Base-by-base conservation (phyloP, 2,797 vertebrate species). In the Discoglossus pictus region DNA sequence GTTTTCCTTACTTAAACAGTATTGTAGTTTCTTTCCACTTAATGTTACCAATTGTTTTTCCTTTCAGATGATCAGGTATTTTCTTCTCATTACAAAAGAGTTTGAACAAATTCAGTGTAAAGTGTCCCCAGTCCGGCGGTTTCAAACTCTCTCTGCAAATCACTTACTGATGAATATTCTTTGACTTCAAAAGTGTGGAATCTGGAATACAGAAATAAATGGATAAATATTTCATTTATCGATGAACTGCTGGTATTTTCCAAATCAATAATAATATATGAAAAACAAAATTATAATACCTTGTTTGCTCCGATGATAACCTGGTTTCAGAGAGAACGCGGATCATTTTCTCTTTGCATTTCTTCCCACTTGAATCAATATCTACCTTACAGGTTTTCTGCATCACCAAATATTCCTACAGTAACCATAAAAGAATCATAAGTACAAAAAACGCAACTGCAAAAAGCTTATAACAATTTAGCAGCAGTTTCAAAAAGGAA, bases 281-380 rank as follows among this genome's bases (percentile, higher is more conserved):
- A 75, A 76, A 75, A 77, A 77, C 75, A 81, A 72, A 60, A 65
- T 76, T 60, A 76, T 81, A 80, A 82, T 88, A 91, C 89, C 90
- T 89, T 80, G 76, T 76, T 54, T 90, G 80, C 72, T 80, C 82
- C 21, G 73, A 47, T 74, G 83, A 83, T 73, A 80, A 76, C 83
- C 80, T 80, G 67, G 78, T 72, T 78, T 93, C 92, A 54, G 75
- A 87, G 2, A 95, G 86, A 52, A 93, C 81, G 66, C 88, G 91
- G 76, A 93, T 90, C 92, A 92, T 93, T 82, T 86, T 93, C 84
- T 95, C 93, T 82, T 84, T 93, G 84, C 92, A 95, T 76, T 90
- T 93, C 83, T 84, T 94, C 79, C 92, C 90, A 21, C 87, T 90
- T 55, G 92, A 92, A 79, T 95, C 91, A 77, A 93, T 87, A 65